Conservation (phyloP, 2,888 invertebrate genomes). For the Xylophagus ater region DNA sequence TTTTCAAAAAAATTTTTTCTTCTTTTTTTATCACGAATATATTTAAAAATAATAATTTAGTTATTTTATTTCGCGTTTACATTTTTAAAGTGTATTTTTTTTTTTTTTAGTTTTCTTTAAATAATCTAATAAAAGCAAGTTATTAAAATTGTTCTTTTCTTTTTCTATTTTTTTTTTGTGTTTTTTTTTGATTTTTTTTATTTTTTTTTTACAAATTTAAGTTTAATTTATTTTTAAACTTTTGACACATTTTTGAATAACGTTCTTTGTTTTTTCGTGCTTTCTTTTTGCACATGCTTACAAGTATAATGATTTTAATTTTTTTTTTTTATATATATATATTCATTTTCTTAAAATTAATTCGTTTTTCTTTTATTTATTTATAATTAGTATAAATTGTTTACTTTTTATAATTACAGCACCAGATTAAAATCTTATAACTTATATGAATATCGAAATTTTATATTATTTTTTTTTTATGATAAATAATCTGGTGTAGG, state of each 20-base stretch:
- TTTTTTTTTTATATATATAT: conserved; percentile 16
- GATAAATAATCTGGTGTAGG: conserved; percentile 72
- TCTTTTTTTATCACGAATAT: too few relatives aligned
- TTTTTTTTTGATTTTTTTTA: conserved; percentile 19
- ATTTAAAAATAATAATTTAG: too few relatives aligned
- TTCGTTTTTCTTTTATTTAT: conserved; percentile 11
- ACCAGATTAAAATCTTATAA: conserved; percentile 15
- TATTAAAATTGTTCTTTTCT: conserved; percentile 2
- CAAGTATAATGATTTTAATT: conserved; percentile 9
- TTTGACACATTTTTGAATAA: conserved; percentile 1
- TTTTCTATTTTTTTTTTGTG: conserved; percentile 9
- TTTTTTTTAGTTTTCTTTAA: too few relatives aligned
- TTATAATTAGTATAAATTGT: conserved; percentile 16
- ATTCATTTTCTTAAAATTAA: conserved; percentile 4
- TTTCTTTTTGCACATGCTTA: conserved; percentile 32
- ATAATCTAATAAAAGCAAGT: conserved; percentile 9
- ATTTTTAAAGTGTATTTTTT: too few relatives aligned
- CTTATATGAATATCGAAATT: too few relatives aligned
- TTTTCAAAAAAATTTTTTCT: too few relatives aligned
- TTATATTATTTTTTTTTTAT: conserved; percentile 29
- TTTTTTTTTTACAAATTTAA: conserved; percentile 16
- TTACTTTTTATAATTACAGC: conserved; percentile 10
- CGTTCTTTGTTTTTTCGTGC: conserved; percentile 14
- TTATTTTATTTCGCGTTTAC: too few relatives aligned
- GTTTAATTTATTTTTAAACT: neutral